Evolutionary conservation across 2,888 invertebrate genomes (phyloP).

Genomic region (Oscheius sp.): DNA sequence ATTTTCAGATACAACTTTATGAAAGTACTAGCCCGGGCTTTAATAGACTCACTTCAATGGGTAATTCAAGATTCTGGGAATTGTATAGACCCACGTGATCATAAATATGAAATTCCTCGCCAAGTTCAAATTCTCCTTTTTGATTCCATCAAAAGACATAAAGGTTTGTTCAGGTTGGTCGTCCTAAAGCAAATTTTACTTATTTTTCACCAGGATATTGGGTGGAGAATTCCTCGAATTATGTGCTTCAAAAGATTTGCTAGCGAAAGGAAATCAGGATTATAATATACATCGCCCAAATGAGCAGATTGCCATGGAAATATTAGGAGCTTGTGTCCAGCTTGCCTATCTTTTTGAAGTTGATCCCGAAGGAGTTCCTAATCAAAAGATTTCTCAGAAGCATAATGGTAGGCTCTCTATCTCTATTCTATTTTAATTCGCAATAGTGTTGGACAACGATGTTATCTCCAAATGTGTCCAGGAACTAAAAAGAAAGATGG

Average conservation of each 20-base stretch:
- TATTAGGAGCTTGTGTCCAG: slow-evolving; percentile 7
- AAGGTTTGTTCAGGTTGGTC: not conserved
- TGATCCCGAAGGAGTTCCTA: not conserved
- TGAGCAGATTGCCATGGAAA: not conserved
- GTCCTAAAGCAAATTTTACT: not conserved
- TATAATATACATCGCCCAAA: not conserved
- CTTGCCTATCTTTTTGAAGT: not conserved
- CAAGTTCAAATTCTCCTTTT: not conserved
- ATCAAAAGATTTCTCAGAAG: no score
- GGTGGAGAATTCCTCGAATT: not conserved
- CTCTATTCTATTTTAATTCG: no score
- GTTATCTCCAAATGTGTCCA: no score
- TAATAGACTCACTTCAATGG: not conserved
- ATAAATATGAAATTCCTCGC: not conserved
- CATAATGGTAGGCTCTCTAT: no score
- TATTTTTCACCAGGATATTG: not conserved
- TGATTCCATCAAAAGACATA: slow-evolving; percentile 2
- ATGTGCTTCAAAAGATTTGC: not conserved
- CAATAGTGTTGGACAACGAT: no score
- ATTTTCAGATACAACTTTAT: not conserved
- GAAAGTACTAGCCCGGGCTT: not conserved
- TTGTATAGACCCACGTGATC: slow-evolving; percentile 8
- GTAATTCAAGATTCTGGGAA: not conserved
- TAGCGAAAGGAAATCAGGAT: not conserved
- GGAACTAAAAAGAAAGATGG: no score